Evolutionary conservation across 92 coral and sea anemone genomes (phyloP).

Genomic region (Epizoanthus stellaris): DNA sequence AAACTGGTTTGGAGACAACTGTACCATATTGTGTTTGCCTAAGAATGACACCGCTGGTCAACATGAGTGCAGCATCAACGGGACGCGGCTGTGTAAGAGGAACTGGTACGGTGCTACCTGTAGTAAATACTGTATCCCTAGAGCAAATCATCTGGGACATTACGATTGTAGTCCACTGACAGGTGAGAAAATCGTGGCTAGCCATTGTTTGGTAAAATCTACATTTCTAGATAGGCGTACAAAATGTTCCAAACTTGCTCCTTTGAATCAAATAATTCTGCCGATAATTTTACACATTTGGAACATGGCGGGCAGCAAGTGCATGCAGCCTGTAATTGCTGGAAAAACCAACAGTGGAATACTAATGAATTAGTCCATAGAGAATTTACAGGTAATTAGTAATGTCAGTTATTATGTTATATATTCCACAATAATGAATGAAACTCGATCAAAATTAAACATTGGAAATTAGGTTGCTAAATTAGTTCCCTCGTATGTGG

Average conservation of each 20-base stretch:
- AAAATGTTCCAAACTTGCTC: not conserved
- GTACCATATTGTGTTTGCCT: slow-evolving; percentile 61
- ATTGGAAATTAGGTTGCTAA: too few relatives aligned
- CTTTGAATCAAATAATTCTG: too few relatives aligned
- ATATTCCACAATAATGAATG: too few relatives aligned
- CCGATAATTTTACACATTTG: too few relatives aligned
- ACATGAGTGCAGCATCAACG: slow-evolving; percentile 55
- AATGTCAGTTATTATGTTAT: too few relatives aligned
- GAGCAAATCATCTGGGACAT: slow-evolving; percentile 33
- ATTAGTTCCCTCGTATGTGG: too few relatives aligned
- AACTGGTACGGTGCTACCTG: slow-evolving; percentile 61
- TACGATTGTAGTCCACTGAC: slow-evolving; percentile 45
- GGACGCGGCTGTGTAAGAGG: slow-evolving; percentile 41
- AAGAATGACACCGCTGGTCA: slow-evolving; percentile 62
- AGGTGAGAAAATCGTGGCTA: slow-evolving; percentile 14
- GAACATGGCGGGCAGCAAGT: too few relatives aligned
- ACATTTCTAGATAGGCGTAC: not conserved
- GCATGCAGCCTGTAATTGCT: too few relatives aligned
- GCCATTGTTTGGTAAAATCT: slow-evolving; percentile 43
- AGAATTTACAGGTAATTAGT: too few relatives aligned
- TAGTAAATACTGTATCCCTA: slow-evolving; percentile 38
- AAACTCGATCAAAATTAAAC: too few relatives aligned
- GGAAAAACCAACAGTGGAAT: too few relatives aligned
- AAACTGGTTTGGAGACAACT: slow-evolving; percentile 85
- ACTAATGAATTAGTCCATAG: too few relatives aligned